These are phyloP conservation scores for Rhinolophus ferrumequinum DNA, from an alignment of 2,113 vertebrate genomes.

Conservation along the genomic window DNA sequence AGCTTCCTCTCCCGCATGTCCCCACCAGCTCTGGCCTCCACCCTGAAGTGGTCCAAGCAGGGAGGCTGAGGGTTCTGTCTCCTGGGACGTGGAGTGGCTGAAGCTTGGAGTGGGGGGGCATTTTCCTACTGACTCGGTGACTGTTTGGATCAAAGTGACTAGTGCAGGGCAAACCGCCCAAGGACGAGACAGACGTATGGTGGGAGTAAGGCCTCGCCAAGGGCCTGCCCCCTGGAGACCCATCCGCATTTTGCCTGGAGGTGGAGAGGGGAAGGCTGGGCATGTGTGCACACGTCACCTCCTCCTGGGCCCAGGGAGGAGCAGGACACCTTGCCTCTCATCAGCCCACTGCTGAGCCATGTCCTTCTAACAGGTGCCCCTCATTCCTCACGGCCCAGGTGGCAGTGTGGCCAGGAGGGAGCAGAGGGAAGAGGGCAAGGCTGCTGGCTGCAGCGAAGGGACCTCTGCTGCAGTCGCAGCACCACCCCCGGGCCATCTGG, in stretches of 20 bases:
- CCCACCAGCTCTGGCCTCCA: neutral
- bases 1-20: neutral
- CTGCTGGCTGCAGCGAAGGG: neutral
- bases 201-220: neutral
- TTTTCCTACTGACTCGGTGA: neutral
- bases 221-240: neutral
- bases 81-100: neutral
- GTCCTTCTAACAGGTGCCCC: conserved; percentile 36
- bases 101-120: neutral
- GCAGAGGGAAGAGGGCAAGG: neutral
- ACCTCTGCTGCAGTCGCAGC: neutral
- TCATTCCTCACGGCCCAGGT: neutral
- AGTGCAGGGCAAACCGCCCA: neutral
- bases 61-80: neutral
- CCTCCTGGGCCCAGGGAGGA: neutral
- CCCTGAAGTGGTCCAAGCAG: neutral
- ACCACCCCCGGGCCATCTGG: conserved; percentile 74
- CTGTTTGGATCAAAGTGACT: neutral
- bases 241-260: neutral
- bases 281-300: neutral
- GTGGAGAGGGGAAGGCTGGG: neutral
- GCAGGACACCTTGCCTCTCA: neutral
- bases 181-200: neutral
- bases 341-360: neutral
- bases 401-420: neutral